phyloP scores from a whole-genome alignment of 1,140 invertebrate species.

The Melanaphis sacchari region DNA sequence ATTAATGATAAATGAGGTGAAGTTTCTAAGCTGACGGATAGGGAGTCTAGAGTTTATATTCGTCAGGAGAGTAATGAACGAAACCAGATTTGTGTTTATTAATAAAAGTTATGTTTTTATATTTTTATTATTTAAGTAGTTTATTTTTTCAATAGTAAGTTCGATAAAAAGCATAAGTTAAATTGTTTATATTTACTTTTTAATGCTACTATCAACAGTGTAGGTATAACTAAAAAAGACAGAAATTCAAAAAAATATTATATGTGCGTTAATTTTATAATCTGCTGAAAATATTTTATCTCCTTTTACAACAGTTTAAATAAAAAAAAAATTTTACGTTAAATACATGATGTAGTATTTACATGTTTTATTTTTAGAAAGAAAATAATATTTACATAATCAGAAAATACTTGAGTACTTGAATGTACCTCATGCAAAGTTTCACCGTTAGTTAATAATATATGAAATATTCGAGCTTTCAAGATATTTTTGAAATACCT shows the following conservation, averaged over 20 bases:
- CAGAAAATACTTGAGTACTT: background rate
- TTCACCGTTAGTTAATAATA: background rate
- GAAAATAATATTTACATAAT: background rate
- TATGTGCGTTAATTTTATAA: background rate
- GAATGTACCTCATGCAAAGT: background rate
- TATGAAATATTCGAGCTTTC: background rate
- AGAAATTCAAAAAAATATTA: background rate
- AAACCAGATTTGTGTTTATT: background rate
- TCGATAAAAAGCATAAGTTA: background rate
- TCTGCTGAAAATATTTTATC: background rate
- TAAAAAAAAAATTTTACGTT: background rate
- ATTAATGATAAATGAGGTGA: background rate
- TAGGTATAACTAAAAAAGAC: background rate
- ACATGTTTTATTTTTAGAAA: background rate
- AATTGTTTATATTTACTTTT: background rate
- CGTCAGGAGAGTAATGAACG: background rate
- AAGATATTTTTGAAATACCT: background rate
- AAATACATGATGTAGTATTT: background rate
- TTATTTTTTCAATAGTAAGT: too few relatives aligned
- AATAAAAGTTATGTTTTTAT: background rate
- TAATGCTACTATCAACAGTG: too few relatives aligned
- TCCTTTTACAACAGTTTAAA: background rate
- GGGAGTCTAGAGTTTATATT: background rate
- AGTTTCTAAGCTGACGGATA: background rate
- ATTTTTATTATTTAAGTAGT: too few relatives aligned